Percentiles rank a stretch among this genome's conserved stretches.
Conservation (phyloP, 2,113 vertebrate species). For the Heterocephalus glaber region DNA sequence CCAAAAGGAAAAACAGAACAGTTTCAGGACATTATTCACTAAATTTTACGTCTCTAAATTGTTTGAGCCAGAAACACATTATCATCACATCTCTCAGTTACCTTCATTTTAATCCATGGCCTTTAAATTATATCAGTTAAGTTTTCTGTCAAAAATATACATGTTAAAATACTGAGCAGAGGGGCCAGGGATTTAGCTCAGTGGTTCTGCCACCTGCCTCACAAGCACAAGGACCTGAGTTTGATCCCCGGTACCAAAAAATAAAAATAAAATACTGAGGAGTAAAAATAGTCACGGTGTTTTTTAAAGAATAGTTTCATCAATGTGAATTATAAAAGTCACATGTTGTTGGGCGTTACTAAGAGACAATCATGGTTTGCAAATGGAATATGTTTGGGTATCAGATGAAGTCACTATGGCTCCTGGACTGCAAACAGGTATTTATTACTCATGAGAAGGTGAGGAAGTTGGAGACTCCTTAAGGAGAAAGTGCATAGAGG, state of each 20-base stretch:
- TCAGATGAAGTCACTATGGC: background rate
- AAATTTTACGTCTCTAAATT: constrained; percentile 31
- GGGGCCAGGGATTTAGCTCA: too few species aligned
- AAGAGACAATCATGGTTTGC: background rate
- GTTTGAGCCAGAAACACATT: background rate
- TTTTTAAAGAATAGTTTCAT: constrained; percentile 18
- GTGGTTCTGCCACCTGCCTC: too few species aligned
- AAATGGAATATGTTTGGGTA: background rate
- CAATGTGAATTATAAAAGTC: background rate
- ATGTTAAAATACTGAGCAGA: background rate
- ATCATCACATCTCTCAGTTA: background rate
- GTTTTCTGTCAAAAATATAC: background rate
- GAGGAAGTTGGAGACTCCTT: background rate
- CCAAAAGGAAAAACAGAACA: background rate
- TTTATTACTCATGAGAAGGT: constrained; percentile 5
- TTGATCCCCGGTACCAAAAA: too few species aligned
- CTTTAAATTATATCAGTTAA: background rate
- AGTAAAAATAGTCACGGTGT: background rate
- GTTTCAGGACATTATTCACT: background rate
- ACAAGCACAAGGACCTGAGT: too few species aligned
- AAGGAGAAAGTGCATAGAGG: background rate
- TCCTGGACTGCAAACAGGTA: background rate
- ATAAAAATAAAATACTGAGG: constrained; percentile 1
- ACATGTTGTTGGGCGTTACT: background rate
- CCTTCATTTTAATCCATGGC: background rate